Evolutionary conservation across 2,888 invertebrate genomes (phyloP).

Genomic region (Hydraecia micacea): DNA sequence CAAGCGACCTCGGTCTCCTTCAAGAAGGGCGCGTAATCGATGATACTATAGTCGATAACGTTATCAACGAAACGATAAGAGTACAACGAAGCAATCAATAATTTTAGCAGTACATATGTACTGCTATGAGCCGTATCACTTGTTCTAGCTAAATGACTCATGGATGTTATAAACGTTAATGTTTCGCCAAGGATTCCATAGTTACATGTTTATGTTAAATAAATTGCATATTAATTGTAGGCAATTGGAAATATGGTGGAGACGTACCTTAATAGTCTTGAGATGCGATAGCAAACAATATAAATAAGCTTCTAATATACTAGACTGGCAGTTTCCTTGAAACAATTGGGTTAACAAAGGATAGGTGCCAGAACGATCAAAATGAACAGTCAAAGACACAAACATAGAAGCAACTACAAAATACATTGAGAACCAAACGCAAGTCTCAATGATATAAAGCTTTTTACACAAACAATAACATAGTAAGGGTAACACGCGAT

Average conservation of each 20-base stretch:
- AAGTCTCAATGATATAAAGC: slow-evolving; percentile 4
- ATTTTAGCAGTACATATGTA: slow-evolving; percentile 53
- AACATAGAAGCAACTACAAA: neutral
- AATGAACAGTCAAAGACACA: neutral
- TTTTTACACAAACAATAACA: slow-evolving; percentile 36
- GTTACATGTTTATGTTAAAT: slow-evolving; percentile 29
- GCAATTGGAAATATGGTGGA: neutral
- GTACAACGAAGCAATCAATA: slow-evolving; percentile 59
- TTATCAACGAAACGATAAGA: slow-evolving; percentile 55
- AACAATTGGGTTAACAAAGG: neutral
- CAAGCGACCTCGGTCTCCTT: slow-evolving; percentile 48
- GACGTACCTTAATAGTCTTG: neutral
- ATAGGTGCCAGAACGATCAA: neutral
- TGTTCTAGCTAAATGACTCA: slow-evolving; percentile 60
- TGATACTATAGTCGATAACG: slow-evolving; percentile 52
- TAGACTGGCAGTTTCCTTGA: neutral
- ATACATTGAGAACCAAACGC: neutral
- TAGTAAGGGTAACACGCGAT: slow-evolving; percentile 51
- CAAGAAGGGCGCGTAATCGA: slow-evolving; percentile 57
- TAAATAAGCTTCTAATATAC: neutral
- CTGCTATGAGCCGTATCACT: slow-evolving; percentile 39
- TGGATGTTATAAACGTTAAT: slow-evolving; percentile 42
- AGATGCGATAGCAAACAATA: neutral
- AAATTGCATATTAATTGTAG: slow-evolving; percentile 20
- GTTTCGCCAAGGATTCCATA: slow-evolving; percentile 34